phyloP scores from a whole-genome alignment of 1,140 invertebrate genomes.

The Cardiocondyla obscurior region DNA sequence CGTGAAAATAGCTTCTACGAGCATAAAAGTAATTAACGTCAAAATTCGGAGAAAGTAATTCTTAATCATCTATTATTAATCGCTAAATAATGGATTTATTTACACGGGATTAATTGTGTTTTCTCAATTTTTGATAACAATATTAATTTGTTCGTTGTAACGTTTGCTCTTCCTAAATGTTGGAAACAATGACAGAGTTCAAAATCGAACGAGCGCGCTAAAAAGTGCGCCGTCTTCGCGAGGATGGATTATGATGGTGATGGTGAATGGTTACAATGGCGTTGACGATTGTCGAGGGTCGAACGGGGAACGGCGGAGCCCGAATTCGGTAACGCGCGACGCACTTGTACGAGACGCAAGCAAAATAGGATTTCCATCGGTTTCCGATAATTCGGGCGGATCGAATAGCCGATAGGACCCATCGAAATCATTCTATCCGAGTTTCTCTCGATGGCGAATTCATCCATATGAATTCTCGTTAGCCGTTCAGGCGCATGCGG shows the following conservation, averaged over 20 bases:
- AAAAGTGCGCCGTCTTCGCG: neutral
- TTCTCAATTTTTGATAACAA: neutral
- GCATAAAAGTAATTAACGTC: neutral
- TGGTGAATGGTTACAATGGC: constrained; percentile 42
- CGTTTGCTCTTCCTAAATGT: neutral
- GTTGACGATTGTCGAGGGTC: constrained; percentile 50
- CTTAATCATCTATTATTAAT: neutral
- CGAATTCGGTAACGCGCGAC: constrained; percentile 56
- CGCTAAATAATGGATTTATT: neutral
- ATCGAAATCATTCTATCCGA: constrained; percentile 66
- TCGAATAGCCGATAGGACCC: constrained; percentile 66
- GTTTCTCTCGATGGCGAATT: constrained; percentile 64
- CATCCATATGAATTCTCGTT: constrained; percentile 66
- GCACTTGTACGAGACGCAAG: constrained; percentile 53
- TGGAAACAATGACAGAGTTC: neutral
- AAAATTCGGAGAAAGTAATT: neutral
- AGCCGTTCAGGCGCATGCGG: constrained; percentile 60
- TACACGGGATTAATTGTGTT: neutral
- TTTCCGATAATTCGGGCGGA: constrained; percentile 69
- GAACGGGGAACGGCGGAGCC: constrained; percentile 39
- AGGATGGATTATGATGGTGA: neutral
- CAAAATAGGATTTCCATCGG: constrained; percentile 72
- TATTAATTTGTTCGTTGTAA: neutral
- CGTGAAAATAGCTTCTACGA: neutral
- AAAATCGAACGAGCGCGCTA: constrained; percentile 2